Percentiles rank a stretch among this genome's conserved stretches.
phyloP scores from a whole-genome alignment of 2,113 vertebrate species.

The Plecturocebus donacophilus region DNA sequence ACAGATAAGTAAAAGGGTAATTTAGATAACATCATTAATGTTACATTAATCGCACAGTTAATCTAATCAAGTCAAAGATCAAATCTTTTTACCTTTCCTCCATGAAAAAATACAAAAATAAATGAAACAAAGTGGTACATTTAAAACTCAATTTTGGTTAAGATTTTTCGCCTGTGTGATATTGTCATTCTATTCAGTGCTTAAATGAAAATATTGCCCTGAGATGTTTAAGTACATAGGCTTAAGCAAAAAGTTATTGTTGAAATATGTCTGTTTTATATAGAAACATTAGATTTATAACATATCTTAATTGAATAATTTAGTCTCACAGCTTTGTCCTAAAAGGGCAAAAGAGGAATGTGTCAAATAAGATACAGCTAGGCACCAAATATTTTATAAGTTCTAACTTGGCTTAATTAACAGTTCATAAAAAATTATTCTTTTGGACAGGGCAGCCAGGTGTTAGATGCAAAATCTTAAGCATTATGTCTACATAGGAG shows the following conservation, averaged over 20 bases:
- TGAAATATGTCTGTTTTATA: not conserved
- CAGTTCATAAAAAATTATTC: not conserved
- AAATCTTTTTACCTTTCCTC: not conserved
- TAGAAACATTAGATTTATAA: not conserved
- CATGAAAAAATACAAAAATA: not conserved
- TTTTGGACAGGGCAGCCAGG: not conserved
- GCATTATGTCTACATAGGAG: not conserved
- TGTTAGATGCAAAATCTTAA: not conserved
- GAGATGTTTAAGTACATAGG: not conserved
- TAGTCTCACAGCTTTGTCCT: not conserved
- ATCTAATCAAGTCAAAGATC: not conserved
- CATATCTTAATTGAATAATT: not conserved
- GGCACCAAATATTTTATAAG: not conserved
- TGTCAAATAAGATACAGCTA: not conserved
- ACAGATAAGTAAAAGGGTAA: not conserved
- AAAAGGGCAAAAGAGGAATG: not conserved
- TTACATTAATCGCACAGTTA: not conserved
- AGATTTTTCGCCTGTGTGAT: not conserved
- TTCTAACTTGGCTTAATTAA: not conserved
- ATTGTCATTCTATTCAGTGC: not conserved
- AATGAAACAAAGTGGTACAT: not conserved
- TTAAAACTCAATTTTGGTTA: not conserved
- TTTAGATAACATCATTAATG: not conserved
- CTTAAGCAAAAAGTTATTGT: not conserved
- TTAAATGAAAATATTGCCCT: not conserved